These are phyloP conservation scores for Odocoileus virginianus DNA, from an alignment of 2,113 vertebrate genomes.

Conservation along the genomic window DNA sequence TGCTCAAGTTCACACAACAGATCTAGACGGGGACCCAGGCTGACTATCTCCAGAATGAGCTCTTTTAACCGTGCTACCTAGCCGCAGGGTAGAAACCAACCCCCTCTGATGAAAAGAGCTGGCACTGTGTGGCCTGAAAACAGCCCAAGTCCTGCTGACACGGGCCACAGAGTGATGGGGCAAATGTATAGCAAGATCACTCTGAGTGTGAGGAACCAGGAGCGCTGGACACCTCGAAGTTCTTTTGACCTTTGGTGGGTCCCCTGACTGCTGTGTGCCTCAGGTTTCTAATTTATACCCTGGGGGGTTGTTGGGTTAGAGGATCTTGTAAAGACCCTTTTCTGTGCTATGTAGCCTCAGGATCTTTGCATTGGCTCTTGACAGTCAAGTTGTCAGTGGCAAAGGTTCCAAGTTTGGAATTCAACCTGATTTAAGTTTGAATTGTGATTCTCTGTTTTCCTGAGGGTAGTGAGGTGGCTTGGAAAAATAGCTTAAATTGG, in stretches of 20 bases:
- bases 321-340: neutral
- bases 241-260: neutral
- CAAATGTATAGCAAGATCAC: neutral
- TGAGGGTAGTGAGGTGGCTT: neutral
- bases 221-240: fast-evolving
- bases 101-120: neutral
- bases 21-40: neutral
- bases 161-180: fast-evolving
- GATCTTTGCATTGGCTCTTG: neutral
- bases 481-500: neutral
- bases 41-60: neutral
- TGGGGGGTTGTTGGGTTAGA: neutral
- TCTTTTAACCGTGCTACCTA: neutral
- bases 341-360: neutral
- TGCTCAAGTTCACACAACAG: neutral
- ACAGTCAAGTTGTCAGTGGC: neutral
- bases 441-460: neutral
- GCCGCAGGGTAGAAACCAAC: neutral
- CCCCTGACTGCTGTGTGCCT: neutral
- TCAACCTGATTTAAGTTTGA: neutral
- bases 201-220: neutral
- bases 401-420: neutral
- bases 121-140: neutral
- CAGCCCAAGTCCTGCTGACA: neutral
- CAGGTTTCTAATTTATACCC: neutral